Evolutionary conservation across 2,888 invertebrate genomes (phyloP), one percentile per base, ranked within the genome.

Genomic region (Macrosiphum euphorbiae): DNA sequence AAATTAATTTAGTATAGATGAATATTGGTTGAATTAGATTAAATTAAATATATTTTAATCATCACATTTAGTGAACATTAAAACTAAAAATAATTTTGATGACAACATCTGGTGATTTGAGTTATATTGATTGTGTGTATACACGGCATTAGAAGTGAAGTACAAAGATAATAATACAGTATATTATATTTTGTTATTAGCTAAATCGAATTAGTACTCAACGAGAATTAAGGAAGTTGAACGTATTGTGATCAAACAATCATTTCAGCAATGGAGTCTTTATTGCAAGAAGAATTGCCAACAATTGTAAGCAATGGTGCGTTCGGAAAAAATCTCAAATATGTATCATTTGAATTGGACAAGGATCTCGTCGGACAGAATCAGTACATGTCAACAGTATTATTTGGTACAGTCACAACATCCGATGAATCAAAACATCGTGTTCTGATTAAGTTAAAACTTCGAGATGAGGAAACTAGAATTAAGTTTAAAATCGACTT

Each of bases 401-500:
- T 50, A 7, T 94, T 94, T 28, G 91, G 90, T 47, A 90, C 61
- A n/a, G 13, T 55, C 0, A 41, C 0, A 0, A 52, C 28, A 20
- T 91, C 78, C 3, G 93, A 85, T 2, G 90, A 50, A 8, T 85
- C n/a, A 10, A 2, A 26, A 26, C 5, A 44, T 61, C 0, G 26
- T 3, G 50, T 91, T 4, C 5, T 92, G 11, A 84, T 94, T 0
- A 94, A 91, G 24, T 67, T 94, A 35, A 94, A 94, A 28, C 7
- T 58, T 11, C 88, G 55, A 28, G 24, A 88, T 7, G 11, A 20
- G 26, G 1, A 26, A 0, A 3, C 7, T 7, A 28, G 78, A 7
- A 47, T 91, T 41, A 20, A 28, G 13, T 85, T 94, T 24, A 90
- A 94, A n/a, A 89, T 52, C 28, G 84, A 94, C 50, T 44, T 44